Conservation (phyloP, 2,113 vertebrate species). For the Brachyhypopomus occidentalis region DNA sequence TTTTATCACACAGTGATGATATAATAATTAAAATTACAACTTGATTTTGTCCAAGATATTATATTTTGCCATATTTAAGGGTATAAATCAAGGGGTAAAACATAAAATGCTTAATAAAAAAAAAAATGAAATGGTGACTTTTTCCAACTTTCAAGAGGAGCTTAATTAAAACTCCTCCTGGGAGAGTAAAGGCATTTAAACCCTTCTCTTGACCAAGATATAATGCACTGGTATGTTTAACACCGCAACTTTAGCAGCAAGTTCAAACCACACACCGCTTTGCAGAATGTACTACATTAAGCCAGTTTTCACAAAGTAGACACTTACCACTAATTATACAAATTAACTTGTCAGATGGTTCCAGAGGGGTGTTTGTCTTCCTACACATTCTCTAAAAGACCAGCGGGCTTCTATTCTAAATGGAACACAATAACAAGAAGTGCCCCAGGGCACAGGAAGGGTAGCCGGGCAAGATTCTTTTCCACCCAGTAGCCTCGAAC, state of each 20-base stretch:
- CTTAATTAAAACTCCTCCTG: neutral
- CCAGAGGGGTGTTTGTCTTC: constrained; percentile 64
- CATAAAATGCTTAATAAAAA: neutral
- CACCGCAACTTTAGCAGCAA: neutral
- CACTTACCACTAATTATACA: constrained; percentile 70
- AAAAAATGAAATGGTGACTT: neutral
- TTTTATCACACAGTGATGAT: neutral
- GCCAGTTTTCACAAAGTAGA: constrained; percentile 65
- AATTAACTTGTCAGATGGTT: constrained; percentile 74
- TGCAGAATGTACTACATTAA: constrained; percentile 50
- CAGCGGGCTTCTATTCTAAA: constrained; percentile 45
- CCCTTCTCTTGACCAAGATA: neutral
- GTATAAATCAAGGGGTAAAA: neutral
- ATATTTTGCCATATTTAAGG: neutral
- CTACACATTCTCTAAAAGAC: constrained; percentile 54
- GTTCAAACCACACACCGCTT: neutral
- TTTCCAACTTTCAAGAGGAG: neutral
- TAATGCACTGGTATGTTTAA: neutral
- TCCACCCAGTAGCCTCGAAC: constrained; percentile 12
- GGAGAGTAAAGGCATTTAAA: neutral
- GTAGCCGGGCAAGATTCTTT: constrained; percentile 17
- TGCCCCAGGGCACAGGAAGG: constrained; percentile 16
- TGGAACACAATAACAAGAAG: constrained; percentile 13
- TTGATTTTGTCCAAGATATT: neutral
- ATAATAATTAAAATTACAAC: neutral